phyloP scores from a whole-genome alignment of 1,140 invertebrate species.

The Lasioglossum albipes region DNA sequence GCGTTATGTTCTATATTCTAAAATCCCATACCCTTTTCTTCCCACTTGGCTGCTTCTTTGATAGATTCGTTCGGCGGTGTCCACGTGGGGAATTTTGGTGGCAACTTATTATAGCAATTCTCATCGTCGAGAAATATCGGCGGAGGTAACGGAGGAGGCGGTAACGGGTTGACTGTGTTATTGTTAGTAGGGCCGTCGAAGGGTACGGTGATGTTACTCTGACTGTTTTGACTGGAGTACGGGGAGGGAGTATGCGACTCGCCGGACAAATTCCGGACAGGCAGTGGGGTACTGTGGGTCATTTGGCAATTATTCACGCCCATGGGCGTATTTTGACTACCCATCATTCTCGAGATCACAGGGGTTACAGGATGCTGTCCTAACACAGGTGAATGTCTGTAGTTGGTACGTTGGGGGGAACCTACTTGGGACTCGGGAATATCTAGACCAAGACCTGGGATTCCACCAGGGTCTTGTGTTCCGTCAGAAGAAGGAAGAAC shows the following conservation, averaged over 20 bases:
- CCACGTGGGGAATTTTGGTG: slow-evolving; percentile 81
- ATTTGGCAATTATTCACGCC: slow-evolving; percentile 69
- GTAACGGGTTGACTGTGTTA: slow-evolving; percentile 75
- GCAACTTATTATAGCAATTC: slow-evolving; percentile 79
- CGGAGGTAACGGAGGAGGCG: slow-evolving; percentile 83
- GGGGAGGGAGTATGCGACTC: slow-evolving; percentile 72
- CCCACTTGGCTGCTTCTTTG: slow-evolving; percentile 72
- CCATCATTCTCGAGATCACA: slow-evolving; percentile 63
- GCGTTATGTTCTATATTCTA: slow-evolving; percentile 6
- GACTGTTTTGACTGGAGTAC: slow-evolving; percentile 77
- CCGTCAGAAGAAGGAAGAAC: slow-evolving; percentile 70
- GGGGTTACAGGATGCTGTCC: slow-evolving; percentile 66
- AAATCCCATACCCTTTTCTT: slow-evolving; percentile 70
- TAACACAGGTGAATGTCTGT: slow-evolving; percentile 64
- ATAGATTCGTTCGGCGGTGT: slow-evolving; percentile 71
- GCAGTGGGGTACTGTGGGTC: slow-evolving; percentile 72
- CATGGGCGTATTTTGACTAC: slow-evolving; percentile 43
- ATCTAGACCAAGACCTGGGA: slow-evolving; percentile 77
- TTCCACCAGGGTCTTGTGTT: slow-evolving; percentile 64
- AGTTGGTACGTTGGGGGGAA: slow-evolving; percentile 69
- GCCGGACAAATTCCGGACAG: slow-evolving; percentile 66
- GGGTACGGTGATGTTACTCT: slow-evolving; percentile 67
- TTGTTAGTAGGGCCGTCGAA: slow-evolving; percentile 61
- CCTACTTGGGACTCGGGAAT: slow-evolving; percentile 63
- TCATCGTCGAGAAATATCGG: slow-evolving; percentile 79